A percentile compares a stretch with the other conserved stretches of the same genome.
These are phyloP conservation scores for Eupithecia vulgata DNA, from an alignment of 2,888 invertebrate species.

Conservation along the genomic window DNA sequence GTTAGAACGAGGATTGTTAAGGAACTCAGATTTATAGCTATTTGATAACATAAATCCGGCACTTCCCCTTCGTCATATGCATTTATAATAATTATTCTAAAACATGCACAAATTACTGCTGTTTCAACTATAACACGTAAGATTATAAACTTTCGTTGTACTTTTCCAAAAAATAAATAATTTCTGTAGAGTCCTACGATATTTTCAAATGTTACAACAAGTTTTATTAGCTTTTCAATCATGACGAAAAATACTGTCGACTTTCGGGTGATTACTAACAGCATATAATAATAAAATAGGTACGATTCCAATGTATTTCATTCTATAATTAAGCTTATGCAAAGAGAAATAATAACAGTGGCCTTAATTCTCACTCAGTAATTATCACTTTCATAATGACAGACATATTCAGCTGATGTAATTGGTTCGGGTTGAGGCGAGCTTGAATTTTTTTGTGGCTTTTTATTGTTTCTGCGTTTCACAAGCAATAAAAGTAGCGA, in stretches of 20 bases:
- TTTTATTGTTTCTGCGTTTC: no score
- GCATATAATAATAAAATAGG: not conserved
- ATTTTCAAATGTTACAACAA: slow-evolving; percentile 25
- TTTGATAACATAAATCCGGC: not conserved
- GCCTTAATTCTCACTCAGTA: no score
- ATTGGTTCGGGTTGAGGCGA: no score
- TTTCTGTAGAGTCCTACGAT: slow-evolving; percentile 32
- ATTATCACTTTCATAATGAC: no score
- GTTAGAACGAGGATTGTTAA: not conserved
- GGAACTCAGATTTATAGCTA: not conserved
- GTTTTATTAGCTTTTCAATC: slow-evolving; percentile 12
- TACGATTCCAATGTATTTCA: no score
- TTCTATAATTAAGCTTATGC: no score
- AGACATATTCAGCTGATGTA: no score
- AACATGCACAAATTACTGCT: not conserved
- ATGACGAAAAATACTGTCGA: not conserved
- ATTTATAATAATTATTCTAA: not conserved
- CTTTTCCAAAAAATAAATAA: slow-evolving; percentile 26
- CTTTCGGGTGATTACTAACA: not conserved
- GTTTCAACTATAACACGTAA: slow-evolving; percentile 18
- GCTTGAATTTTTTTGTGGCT: no score
- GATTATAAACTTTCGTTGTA: slow-evolving; percentile 12
- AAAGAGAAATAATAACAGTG: no score
- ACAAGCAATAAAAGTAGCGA: no score
- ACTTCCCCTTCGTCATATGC: not conserved